A percentile compares a stretch with the other conserved stretches of the same genome.
These are phyloP conservation scores for Chionoecetes opilio DNA, from an alignment of 1,140 invertebrate species.

Conservation along the genomic window DNA sequence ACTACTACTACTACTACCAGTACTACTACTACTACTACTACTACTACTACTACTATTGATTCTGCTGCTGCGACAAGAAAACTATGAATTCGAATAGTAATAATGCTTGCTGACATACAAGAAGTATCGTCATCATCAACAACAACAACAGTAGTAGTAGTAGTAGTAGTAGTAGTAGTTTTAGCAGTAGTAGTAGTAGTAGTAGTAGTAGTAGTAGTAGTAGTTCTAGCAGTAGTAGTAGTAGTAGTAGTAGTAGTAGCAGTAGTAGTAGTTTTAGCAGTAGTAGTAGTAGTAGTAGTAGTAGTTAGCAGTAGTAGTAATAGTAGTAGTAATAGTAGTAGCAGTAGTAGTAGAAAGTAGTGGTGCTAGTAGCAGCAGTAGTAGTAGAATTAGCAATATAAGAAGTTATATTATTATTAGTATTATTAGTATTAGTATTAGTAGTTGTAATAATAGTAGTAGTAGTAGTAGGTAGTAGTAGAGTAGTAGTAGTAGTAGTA, in stretches of 20 bases:
- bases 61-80: too few species aligned
- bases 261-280: conserved; percentile 6
- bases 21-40: too few species aligned
- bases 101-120: background rate
- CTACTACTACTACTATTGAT: too few species aligned
- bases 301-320: too few species aligned
- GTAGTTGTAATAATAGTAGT: background rate
- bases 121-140: background rate
- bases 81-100: too few species aligned
- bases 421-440: background rate
- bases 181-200: conserved; percentile 20
- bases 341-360: too few species aligned
- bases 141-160: conserved; percentile 2
- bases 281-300: conserved; percentile 16
- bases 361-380: too few species aligned
- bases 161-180: background rate
- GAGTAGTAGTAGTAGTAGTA: too few species aligned
- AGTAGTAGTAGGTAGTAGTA: background rate
- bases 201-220: conserved; percentile 28
- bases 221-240: conserved; percentile 17
- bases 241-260: conserved; percentile 8
- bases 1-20: too few species aligned
- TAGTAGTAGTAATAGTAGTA: too few species aligned
- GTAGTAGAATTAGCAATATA: too few species aligned
- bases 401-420: background rate